phyloP scores from a whole-genome alignment of 2,888 invertebrate species.

The Zaprionus bogoriensis region DNA sequence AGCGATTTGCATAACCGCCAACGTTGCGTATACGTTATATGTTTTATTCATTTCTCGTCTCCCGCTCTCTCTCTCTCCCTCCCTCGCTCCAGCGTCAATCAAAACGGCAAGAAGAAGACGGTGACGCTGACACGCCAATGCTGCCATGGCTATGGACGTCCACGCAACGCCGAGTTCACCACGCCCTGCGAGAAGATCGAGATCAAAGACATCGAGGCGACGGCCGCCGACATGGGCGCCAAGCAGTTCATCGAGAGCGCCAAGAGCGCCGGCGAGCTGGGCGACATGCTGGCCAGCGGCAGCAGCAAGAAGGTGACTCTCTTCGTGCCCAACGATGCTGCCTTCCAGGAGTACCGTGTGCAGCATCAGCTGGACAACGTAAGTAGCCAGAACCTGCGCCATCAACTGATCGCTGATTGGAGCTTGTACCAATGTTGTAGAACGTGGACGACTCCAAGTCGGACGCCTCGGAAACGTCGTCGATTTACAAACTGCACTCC shows the following conservation, averaged over 20 bases:
- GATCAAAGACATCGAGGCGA: constrained; percentile 84
- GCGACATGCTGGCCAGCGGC: constrained; percentile 82
- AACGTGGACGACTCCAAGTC: constrained; percentile 83
- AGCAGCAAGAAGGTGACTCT: constrained; percentile 84
- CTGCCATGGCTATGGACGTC: constrained; percentile 86
- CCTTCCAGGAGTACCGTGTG: constrained; percentile 85
- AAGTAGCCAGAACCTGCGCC: constrained; percentile 63
- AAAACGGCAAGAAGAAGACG: constrained; percentile 86
- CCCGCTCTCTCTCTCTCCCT: not conserved
- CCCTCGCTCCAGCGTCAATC: constrained; percentile 83
- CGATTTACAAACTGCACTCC: constrained; percentile 85
- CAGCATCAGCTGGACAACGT: constrained; percentile 84
- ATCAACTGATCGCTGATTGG: too few relatives aligned
- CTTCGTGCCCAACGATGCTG: constrained; percentile 86
- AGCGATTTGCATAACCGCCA: constrained; percentile 18
- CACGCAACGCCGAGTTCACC: constrained; percentile 80
- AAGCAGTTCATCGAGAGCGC: constrained; percentile 85
- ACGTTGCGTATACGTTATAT: constrained; percentile 29
- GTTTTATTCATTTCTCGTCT: constrained; percentile 8
- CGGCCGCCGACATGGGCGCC: constrained; percentile 85
- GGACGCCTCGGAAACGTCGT: constrained; percentile 79
- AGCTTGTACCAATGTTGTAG: constrained; percentile 72
- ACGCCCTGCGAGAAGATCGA: constrained; percentile 85
- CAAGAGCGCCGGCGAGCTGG: constrained; percentile 83
- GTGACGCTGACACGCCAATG: constrained; percentile 87